A percentile compares a stretch with the other conserved stretches of the same genome.
These are phyloP conservation scores for Urosaurus nigricauda DNA, from an alignment of 2,797 vertebrate species.

Conservation along the genomic window DNA sequence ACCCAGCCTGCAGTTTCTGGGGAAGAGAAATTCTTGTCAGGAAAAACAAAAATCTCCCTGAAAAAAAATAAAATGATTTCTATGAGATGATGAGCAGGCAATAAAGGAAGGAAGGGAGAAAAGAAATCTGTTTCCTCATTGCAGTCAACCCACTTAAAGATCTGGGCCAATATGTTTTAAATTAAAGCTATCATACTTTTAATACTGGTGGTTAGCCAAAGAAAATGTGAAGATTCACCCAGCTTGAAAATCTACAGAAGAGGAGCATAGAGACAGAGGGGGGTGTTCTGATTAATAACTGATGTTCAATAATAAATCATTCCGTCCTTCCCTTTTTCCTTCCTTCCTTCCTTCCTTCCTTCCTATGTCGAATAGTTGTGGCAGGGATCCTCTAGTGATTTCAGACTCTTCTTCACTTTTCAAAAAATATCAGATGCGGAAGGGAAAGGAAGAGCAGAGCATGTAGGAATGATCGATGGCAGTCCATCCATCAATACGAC, in stretches of 20 bases:
- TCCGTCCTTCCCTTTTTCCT: not conserved
- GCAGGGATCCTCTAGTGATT: not conserved
- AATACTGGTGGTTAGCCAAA: conserved; percentile 60
- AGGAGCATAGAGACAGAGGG: conserved; percentile 41
- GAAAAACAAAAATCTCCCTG: conserved; percentile 39
- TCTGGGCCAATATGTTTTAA: conserved; percentile 70
- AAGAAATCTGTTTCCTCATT: conserved; percentile 39
- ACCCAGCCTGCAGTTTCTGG: not conserved
- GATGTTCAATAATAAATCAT: not conserved
- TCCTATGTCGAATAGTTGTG: not conserved
- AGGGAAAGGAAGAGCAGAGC: not conserved
- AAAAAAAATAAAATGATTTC: conserved; percentile 35
- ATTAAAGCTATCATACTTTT: conserved; percentile 71
- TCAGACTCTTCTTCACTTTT: fast-evolving
- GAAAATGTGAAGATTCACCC: conserved; percentile 61
- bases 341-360: not conserved
- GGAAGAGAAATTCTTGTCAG: conserved; percentile 28
- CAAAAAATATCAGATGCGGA: fast-evolving
- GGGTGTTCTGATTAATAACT: not conserved
- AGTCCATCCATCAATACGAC: conserved; percentile 36
- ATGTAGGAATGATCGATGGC: not conserved
- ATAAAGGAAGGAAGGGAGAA: not conserved
- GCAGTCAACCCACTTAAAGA: conserved; percentile 57
- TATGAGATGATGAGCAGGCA: conserved; percentile 25
- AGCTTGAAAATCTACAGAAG: conserved; percentile 49